Conservation (phyloP, 2,113 vertebrate species). For the Acrocephalus kingi region DNA sequence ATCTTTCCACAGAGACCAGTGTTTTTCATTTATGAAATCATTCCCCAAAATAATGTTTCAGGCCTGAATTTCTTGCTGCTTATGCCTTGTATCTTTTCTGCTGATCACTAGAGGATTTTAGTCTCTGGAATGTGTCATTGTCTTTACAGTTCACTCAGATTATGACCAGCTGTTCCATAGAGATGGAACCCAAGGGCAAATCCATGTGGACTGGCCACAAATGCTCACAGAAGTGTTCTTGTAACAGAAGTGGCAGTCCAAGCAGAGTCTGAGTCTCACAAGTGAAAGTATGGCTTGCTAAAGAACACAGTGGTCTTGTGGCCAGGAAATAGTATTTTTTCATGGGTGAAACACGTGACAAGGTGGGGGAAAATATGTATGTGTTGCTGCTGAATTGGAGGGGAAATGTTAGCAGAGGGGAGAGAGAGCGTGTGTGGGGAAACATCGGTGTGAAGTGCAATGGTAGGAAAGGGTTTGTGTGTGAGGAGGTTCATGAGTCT, state of each 20-base stretch:
- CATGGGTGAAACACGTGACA: not conserved
- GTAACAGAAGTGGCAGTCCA: not conserved
- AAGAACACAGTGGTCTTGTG: not conserved
- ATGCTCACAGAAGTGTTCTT: not conserved
- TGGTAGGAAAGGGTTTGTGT: not conserved
- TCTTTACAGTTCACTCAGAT: not conserved
- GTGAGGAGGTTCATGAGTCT: not conserved
- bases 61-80: not conserved
- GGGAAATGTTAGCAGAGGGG: not conserved
- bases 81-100: not conserved
- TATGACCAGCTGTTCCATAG: not conserved
- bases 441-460: not conserved
- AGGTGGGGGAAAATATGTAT: not conserved
- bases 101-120: not conserved
- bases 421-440: not conserved
- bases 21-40: not conserved
- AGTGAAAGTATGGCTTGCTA: not conserved
- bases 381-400: not conserved
- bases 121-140: not conserved
- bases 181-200: not conserved
- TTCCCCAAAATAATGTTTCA: not conserved
- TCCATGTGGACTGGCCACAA: not conserved
- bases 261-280: not conserved
- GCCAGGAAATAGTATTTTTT: constrained; percentile 21
- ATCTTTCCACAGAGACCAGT: not conserved